Conservation (phyloP, 1,140 invertebrate species). For the Brachionus manjavacas region DNA sequence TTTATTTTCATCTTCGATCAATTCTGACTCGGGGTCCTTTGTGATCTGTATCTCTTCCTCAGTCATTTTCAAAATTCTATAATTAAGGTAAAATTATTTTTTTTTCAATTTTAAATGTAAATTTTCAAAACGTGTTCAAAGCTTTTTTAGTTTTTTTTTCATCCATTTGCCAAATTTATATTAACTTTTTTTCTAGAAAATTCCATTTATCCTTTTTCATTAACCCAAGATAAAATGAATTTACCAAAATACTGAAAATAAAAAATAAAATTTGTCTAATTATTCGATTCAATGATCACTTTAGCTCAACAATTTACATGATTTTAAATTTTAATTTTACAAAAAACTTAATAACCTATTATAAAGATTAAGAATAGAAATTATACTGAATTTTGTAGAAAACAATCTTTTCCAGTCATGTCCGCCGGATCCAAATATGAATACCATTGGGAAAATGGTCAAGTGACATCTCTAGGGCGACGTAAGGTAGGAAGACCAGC, state of each 20-base stretch:
- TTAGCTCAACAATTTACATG: too few relatives aligned
- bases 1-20: background rate
- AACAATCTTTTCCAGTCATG: constrained; percentile 96
- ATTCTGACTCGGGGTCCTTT: background rate
- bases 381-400: constrained; percentile 98
- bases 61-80: background rate
- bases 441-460: constrained; percentile 98
- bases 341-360: too few relatives aligned
- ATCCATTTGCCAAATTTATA: background rate
- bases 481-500: too few relatives aligned
- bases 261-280: too few relatives aligned
- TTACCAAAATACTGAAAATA: too few relatives aligned
- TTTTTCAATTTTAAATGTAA: background rate
- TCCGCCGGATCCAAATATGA: constrained; percentile 91
- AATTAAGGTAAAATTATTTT: background rate
- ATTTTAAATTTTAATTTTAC: too few relatives aligned
- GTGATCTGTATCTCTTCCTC: background rate
- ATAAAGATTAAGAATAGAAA: too few relatives aligned
- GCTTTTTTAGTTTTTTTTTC: background rate
- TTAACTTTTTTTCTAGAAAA: background rate
- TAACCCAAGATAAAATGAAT: too few relatives aligned
- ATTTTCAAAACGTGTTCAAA: background rate
- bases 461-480: too few relatives aligned
- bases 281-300: too few relatives aligned
- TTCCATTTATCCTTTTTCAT: background rate